A percentile compares a stretch with the other conserved stretches of the same genome.
These are phyloP conservation scores for Ophthalmolycus amberensis DNA, from an alignment of 2,113 vertebrate species.

Conservation along the genomic window DNA sequence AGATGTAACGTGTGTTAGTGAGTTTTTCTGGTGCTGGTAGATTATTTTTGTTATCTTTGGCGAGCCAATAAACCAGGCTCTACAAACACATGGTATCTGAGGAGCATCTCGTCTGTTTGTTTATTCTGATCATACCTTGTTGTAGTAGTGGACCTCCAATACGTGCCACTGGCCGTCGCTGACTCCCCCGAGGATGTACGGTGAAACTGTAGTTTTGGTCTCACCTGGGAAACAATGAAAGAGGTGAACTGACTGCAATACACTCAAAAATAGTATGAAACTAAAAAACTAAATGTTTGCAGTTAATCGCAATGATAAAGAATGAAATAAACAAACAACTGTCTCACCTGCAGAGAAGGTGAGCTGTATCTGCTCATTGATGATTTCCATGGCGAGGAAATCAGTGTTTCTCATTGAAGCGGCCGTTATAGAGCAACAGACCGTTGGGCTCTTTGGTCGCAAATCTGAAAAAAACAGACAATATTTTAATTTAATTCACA, in stretches of 20 bases:
- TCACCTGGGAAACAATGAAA: conserved; percentile 84
- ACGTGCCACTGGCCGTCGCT: conserved; percentile 95
- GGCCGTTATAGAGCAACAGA: conserved; percentile 93
- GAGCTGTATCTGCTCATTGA: conserved; percentile 93
- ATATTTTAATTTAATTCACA: not conserved
- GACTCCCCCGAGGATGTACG: conserved; percentile 88
- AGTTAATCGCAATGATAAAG: not conserved
- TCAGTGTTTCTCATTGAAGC: conserved; percentile 97
- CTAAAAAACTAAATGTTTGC: too few species aligned
- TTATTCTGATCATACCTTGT: conserved; percentile 85
- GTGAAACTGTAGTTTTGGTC: conserved; percentile 90
- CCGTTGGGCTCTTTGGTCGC: conserved; percentile 90
- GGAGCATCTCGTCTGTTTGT: not conserved
- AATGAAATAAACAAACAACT: not conserved
- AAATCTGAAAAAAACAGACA: conserved; percentile 82
- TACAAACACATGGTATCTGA: not conserved
- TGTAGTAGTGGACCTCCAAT: conserved; percentile 92
- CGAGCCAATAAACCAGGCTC: not conserved
- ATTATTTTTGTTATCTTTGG: not conserved
- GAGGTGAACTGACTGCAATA: not conserved
- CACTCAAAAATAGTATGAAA: not conserved
- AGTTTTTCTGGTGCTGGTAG: not conserved
- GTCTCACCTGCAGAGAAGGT: conserved; percentile 93
- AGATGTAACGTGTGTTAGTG: not conserved
- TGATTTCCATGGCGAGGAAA: conserved; percentile 94